Percentiles rank a stretch among this genome's conserved stretches.
These are phyloP conservation scores for Drosophila melanica DNA, from an alignment of 1,140 invertebrate species.

Conservation along the genomic window DNA sequence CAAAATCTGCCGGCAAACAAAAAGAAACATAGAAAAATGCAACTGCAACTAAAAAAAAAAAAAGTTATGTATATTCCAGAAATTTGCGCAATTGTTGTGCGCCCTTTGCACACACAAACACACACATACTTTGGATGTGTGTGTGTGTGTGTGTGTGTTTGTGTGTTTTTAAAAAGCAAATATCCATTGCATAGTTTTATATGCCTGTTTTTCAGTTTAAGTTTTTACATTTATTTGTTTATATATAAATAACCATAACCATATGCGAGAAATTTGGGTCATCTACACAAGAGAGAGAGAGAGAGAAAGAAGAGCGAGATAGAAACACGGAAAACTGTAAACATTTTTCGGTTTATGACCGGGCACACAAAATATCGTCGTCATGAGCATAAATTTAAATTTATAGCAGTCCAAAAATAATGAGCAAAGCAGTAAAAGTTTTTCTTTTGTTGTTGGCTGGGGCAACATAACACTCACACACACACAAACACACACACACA, in stretches of 20 bases:
- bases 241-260: constrained; percentile 54
- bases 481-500: no score
- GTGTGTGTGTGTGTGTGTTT: not conserved
- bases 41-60: constrained; percentile 31
- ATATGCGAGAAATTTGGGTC: constrained; percentile 54
- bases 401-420: constrained; percentile 60
- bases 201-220: constrained; percentile 43
- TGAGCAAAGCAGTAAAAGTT: constrained; percentile 57
- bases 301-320: constrained; percentile 10
- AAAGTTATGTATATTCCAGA: constrained; percentile 11
- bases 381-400: constrained; percentile 61
- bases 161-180: constrained; percentile 32
- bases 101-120: not conserved
- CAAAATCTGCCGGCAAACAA: constrained; percentile 30
- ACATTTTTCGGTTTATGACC: constrained; percentile 57
- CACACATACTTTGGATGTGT: not conserved
- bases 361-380: constrained; percentile 52
- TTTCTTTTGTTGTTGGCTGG: constrained; percentile 13
- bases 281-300: constrained; percentile 18
- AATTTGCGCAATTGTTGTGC: constrained; percentile 27
- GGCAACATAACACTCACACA: constrained; percentile 8
- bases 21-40: constrained; percentile 40
- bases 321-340: constrained; percentile 45
- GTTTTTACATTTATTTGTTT: constrained; percentile 52
- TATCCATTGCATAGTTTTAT: constrained; percentile 53